These are phyloP conservation scores for Rhineura floridana DNA, from an alignment of 2,113 vertebrate species.

Conservation along the genomic window DNA sequence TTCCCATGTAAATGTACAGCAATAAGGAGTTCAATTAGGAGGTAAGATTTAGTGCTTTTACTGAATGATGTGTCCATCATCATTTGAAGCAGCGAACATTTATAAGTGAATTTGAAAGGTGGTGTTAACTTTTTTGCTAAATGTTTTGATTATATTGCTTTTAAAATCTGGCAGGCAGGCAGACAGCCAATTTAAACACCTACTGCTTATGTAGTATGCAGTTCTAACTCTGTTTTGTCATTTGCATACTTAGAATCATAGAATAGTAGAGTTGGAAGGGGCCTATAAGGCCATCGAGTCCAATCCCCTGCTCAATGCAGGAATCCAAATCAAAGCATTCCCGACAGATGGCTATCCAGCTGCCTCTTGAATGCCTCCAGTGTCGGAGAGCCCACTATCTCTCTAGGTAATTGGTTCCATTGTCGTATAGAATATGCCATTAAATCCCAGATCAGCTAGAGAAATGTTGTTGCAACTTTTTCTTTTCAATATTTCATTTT, in stretches of 20 bases:
- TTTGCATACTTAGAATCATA: slow-evolving; percentile 20
- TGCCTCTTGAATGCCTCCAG: no score
- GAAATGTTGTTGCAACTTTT: slow-evolving; percentile 3
- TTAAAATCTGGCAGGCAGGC: neutral
- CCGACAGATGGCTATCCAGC: no score
- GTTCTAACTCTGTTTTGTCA: slow-evolving; percentile 15
- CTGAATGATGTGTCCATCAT: neutral
- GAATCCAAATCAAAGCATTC: no score
- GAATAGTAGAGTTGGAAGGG: no score
- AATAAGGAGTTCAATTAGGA: neutral
- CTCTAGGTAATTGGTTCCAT: no score
- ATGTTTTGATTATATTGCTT: slow-evolving; percentile 22
- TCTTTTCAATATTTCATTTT: neutral
- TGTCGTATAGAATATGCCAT: no score
- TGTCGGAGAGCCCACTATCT: no score
- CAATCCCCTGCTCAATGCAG: no score
- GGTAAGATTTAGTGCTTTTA: neutral
- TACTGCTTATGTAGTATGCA: neutral
- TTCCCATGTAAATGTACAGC: no score
- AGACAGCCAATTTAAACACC: slow-evolving; percentile 33
- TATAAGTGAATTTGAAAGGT: slow-evolving; percentile 25
- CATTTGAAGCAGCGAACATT: slow-evolving; percentile 9
- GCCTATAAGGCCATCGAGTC: no score
- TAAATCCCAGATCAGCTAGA: neutral
- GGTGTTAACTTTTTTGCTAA: slow-evolving; percentile 21